Conservation (phyloP, 2,888 invertebrate species). For the Epistrophella euchroma region DNA sequence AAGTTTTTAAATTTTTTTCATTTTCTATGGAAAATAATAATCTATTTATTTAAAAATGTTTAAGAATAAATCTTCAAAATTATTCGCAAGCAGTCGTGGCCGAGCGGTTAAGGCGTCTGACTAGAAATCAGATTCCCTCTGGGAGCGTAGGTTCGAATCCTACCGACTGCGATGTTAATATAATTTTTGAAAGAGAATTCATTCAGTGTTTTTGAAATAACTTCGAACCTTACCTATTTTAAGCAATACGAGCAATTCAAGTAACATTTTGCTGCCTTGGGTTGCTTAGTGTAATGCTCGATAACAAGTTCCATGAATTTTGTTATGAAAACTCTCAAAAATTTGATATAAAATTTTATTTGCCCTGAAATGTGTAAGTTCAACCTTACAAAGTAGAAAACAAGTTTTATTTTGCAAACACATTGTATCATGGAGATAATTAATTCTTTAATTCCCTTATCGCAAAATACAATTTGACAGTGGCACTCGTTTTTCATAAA, state of each 20-base stretch:
- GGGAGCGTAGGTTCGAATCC: slow-evolving; percentile 76
- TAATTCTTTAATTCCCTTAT: slow-evolving; percentile 35
- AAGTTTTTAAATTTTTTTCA: too few relatives aligned
- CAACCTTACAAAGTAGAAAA: not conserved
- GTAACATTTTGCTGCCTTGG: too few relatives aligned
- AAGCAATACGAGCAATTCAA: too few relatives aligned
- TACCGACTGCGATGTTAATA: slow-evolving; percentile 66
- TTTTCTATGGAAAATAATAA: too few relatives aligned
- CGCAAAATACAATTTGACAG: slow-evolving; percentile 37
- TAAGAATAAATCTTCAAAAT: not conserved
- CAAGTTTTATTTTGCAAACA: not conserved
- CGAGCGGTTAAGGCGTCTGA: slow-evolving; percentile 76
- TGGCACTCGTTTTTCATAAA: slow-evolving; percentile 45
- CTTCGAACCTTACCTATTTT: too few relatives aligned
- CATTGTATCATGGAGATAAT: slow-evolving; percentile 26
- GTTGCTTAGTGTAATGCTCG: too few relatives aligned
- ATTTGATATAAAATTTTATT: not conserved
- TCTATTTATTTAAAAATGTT: too few relatives aligned
- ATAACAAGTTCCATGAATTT: too few relatives aligned
- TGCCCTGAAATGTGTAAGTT: not conserved
- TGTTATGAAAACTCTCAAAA: not conserved
- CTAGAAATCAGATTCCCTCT: slow-evolving; percentile 76
- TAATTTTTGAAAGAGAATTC: not conserved
- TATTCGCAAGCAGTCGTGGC: slow-evolving; percentile 66
- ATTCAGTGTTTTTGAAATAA: not conserved